These are phyloP conservation scores for Eubucco bourcierii DNA, from an alignment of 2,113 vertebrate species.

Conservation along the genomic window DNA sequence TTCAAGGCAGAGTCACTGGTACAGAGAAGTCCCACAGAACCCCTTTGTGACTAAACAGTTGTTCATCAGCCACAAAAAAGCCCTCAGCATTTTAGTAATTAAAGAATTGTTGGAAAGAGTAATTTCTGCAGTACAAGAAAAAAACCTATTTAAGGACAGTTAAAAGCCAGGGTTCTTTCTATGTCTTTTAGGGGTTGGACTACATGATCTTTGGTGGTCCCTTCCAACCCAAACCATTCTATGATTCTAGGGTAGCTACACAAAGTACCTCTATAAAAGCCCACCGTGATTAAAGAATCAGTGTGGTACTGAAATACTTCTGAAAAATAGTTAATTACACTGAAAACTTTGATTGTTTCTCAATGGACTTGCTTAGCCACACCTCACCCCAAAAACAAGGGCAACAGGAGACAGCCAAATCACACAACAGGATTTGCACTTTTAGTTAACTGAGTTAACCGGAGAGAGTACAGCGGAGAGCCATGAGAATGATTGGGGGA, in stretches of 20 bases:
- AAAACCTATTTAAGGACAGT: neutral
- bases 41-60: neutral
- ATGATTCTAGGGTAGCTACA: neutral
- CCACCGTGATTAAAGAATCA: neutral
- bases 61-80: neutral
- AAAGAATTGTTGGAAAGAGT: neutral
- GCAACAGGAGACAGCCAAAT: neutral
- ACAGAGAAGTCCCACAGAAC: neutral
- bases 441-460: neutral
- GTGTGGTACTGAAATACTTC: neutral
- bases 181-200: too few relatives aligned
- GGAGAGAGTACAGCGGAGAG: too few relatives aligned
- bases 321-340: neutral
- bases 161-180: rapidly evolving
- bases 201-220: too few relatives aligned
- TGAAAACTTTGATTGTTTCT: neutral
- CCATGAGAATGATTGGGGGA: too few relatives aligned
- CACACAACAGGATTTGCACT: neutral
- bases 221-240: too few relatives aligned
- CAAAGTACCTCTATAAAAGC: neutral
- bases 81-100: neutral
- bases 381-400: neutral
- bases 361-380: neutral
- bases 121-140: neutral
- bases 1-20: neutral